Conservation (phyloP, 2,797 vertebrate species). For the Clamator glandarius region DNA sequence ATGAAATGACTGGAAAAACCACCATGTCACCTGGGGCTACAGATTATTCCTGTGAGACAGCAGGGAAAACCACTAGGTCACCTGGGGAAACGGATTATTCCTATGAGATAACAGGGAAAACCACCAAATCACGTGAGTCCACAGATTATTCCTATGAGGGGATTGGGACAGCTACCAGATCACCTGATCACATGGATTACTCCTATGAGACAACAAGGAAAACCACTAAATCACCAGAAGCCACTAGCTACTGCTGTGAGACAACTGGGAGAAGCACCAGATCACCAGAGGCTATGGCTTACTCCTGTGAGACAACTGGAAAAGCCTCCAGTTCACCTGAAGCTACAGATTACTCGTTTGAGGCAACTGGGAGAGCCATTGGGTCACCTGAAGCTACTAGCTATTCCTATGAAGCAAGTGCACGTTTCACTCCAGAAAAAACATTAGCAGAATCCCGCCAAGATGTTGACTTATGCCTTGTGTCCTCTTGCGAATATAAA, state of each 20-base stretch:
- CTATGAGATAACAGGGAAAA: constrained; percentile 51
- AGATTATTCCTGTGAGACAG: constrained; percentile 42
- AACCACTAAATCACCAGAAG: constrained; percentile 63
- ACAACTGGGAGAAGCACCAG: constrained; percentile 56
- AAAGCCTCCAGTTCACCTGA: constrained; percentile 60
- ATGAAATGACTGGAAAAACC: constrained; percentile 58
- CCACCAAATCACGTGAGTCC: neutral
- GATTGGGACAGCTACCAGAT: constrained; percentile 35
- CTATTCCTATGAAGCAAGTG: constrained; percentile 72
- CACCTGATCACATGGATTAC: constrained; percentile 44
- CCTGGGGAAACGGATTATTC: constrained; percentile 36
- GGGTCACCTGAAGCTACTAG: constrained; percentile 59
- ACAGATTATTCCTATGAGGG: constrained; percentile 66
- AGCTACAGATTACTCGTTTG: constrained; percentile 68
- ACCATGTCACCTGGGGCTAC: constrained; percentile 35
- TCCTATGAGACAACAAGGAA: constrained; percentile 60
- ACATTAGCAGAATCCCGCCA: constrained; percentile 81
- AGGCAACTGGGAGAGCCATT: constrained; percentile 63
- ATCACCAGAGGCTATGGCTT: constrained; percentile 63
- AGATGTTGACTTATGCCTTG: constrained; percentile 93
- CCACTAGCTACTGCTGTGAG: constrained; percentile 66
- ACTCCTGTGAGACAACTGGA: constrained; percentile 60
- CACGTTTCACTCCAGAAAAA: constrained; percentile 69
- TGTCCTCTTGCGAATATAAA: constrained; percentile 93
- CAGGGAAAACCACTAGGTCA: constrained; percentile 9